Evolutionary conservation across 2,888 invertebrate genomes (phyloP).

Genomic region (Maniola hyperantus): DNA sequence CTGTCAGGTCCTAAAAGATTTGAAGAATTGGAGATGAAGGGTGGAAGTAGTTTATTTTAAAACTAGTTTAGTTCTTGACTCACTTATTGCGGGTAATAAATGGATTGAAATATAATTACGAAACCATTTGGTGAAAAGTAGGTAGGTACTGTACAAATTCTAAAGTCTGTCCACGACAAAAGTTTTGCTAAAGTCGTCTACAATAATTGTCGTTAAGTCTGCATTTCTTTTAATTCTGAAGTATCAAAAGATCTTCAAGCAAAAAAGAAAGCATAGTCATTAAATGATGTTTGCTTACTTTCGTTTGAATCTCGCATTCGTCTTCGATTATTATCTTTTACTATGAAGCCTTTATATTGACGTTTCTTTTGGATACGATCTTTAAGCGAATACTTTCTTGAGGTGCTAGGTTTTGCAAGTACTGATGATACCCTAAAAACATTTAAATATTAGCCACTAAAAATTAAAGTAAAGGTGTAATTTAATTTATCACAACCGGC

Average conservation of each 20-base stretch:
- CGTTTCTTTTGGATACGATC: slow-evolving; percentile 26
- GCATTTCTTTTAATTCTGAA: background rate
- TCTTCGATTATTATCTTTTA: slow-evolving; percentile 47
- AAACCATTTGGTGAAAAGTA: too few relatives aligned
- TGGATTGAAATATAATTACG: too few relatives aligned
- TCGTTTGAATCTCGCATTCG: slow-evolving; percentile 52
- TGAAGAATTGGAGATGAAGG: too few relatives aligned
- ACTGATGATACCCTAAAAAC: slow-evolving; percentile 54
- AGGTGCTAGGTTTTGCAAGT: slow-evolving; percentile 43
- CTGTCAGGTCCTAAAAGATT: background rate
- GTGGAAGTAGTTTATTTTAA: too few relatives aligned
- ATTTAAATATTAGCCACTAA: background rate
- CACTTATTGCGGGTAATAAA: too few relatives aligned
- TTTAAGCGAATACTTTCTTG: slow-evolving; percentile 37
- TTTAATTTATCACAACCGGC: too few relatives aligned
- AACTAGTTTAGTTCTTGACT: too few relatives aligned
- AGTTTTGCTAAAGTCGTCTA: too few relatives aligned
- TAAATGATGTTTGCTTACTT: slow-evolving; percentile 47
- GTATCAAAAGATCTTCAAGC: slow-evolving; percentile 5
- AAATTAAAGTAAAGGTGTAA: background rate
- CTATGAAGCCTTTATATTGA: slow-evolving; percentile 53
- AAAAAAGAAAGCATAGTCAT: slow-evolving; percentile 6
- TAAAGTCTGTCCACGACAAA: too few relatives aligned
- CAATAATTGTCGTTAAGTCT: too few relatives aligned
- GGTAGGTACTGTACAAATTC: too few relatives aligned